These are phyloP conservation scores for Neosalanx taihuensis DNA, from an alignment of 2,797 vertebrate species.

Conservation along the genomic window DNA sequence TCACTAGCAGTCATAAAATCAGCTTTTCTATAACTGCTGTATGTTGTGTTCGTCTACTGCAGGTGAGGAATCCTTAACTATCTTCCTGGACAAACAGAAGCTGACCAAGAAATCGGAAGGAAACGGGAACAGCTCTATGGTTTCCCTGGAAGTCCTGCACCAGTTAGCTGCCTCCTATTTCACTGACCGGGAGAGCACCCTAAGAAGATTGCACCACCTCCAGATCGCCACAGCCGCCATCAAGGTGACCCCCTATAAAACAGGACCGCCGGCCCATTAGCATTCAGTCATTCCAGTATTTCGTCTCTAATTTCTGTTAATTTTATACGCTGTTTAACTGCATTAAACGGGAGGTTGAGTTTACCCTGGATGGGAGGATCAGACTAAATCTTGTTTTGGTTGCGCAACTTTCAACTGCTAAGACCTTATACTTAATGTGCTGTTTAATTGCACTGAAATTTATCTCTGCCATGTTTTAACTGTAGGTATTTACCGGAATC, in stretches of 20 bases:
- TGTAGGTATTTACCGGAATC: too few species aligned
- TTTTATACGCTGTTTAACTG: too few species aligned
- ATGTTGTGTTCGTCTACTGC: conserved; percentile 20
- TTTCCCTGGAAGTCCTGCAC: conserved; percentile 93
- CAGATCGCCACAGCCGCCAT: conserved; percentile 81
- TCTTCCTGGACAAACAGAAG: conserved; percentile 97
- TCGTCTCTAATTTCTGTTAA: too few species aligned
- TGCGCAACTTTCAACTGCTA: too few species aligned
- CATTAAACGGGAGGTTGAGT: too few species aligned
- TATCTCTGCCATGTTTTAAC: too few species aligned
- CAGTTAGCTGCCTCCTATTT: conserved; percentile 98
- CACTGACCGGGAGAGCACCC: conserved; percentile 93
- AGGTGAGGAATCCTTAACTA: conserved; percentile 98
- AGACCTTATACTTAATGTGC: too few species aligned
- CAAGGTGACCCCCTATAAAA: conserved; percentile 65
- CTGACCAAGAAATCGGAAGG: conserved; percentile 86
- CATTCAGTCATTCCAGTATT: background rate
- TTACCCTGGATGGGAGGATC: too few species aligned
- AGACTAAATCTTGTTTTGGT: too few species aligned
- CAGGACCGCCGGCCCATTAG: too few species aligned
- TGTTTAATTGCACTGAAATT: too few species aligned
- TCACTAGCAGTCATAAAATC: background rate
- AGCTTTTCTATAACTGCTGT: background rate
- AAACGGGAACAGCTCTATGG: conserved; percentile 83
- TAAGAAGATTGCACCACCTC: conserved; percentile 90